Evolutionary conservation across 2,888 invertebrate genomes (phyloP), one percentile per base, ranked within the genome.

Genomic region (Clanis bilineata): DNA sequence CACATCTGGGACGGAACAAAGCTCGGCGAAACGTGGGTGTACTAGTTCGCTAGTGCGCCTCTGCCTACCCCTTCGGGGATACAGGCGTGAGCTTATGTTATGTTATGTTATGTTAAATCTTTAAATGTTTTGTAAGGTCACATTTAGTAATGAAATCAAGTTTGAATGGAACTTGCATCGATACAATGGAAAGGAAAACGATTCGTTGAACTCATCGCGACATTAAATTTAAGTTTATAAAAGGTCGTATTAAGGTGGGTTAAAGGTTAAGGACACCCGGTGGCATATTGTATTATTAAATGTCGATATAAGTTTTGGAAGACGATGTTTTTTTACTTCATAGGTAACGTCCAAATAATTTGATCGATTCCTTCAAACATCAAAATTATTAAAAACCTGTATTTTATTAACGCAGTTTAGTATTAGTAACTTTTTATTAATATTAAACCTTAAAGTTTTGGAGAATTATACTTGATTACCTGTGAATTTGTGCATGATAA

Each of bases 261-360:
- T 32, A 58, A 47, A 58, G 58, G 39, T 58, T 25, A 58, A 51
- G 58, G 58, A 39, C 12, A 58, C 5, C 38, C 23, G 18, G 25
- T 10, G 10, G 36, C 41, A 41, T 41, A 32, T 32, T 51, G 15
- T 28, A 28, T 9, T 21, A n/a, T 28, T 3, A 47, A 28, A 47
- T 47, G 25, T 47, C 47, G 28, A 47, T 9, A n/a, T 22, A 0
- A 2, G 6, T 10, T 9, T 43, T 43, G n/a, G 12, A 9, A 15
- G 9, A 3, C 25, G 6, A 43, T 32, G 25, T 9, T 38, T 38
- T 22, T 56, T 56, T 38, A n/a, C 9, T 4, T 23, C n/a, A 15
- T 56, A 15, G 2, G 9, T 56, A 25, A 15, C n/a, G 25, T 23
- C 25, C 2, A n/a, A n/a, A n/a, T n/a, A n/a, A n/a, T n/a, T n/a